These are phyloP conservation scores for Lithobates pipiens DNA, from an alignment of 2,797 vertebrate species.

Conservation along the genomic window DNA sequence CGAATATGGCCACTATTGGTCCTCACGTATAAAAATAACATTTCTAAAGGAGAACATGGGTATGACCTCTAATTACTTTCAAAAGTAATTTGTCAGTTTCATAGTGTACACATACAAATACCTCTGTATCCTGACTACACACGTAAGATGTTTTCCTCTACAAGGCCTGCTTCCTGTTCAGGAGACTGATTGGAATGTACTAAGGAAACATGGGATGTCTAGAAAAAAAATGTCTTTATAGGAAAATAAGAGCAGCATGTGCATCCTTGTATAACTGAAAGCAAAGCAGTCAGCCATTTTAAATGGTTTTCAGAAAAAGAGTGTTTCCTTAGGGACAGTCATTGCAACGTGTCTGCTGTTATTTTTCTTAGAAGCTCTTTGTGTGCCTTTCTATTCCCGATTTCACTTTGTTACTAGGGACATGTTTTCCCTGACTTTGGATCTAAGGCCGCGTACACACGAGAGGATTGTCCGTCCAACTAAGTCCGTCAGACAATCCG, in stretches of 20 bases:
- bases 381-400: background rate
- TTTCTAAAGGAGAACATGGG: conserved; percentile 8
- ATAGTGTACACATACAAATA: conserved; percentile 13
- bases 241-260: conserved; percentile 32
- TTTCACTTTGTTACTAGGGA: background rate
- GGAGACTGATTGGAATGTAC: conserved; percentile 36
- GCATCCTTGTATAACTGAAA: background rate
- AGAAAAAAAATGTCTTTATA: conserved; percentile 42
- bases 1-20: background rate
- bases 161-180: conserved; percentile 29
- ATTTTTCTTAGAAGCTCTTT: too few species aligned
- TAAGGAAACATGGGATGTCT: conserved; percentile 30
- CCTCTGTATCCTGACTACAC: conserved; percentile 14
- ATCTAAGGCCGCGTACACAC: too few species aligned
- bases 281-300: background rate
- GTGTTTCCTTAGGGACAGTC: background rate
- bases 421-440: background rate
- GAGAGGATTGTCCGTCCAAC: too few species aligned
- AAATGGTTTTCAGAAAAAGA: background rate
- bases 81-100: background rate
- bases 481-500: too few species aligned
- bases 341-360: background rate
- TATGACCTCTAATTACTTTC: conserved; percentile 7
- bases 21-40: background rate
- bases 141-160: conserved; percentile 48